Conservation (phyloP, 2,113 vertebrate species). For the Camelus dromedarius region DNA sequence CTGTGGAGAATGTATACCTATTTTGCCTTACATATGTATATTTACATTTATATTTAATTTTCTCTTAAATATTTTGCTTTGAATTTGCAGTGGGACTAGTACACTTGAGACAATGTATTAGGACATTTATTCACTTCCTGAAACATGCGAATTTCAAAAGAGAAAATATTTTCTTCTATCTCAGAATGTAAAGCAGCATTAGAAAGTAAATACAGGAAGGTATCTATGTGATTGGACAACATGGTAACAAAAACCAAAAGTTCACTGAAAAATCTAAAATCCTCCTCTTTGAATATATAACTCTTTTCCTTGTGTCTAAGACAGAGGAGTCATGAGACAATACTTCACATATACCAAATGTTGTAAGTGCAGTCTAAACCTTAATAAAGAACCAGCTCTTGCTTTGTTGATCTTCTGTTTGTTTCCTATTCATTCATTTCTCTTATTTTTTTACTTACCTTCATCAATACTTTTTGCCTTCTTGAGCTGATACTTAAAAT, state of each 20-base stretch:
- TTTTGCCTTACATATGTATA: neutral
- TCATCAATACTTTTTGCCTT: neutral
- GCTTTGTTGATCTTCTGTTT: neutral
- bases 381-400: neutral
- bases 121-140: neutral
- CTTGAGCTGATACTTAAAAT: neutral
- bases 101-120: neutral
- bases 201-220: neutral
- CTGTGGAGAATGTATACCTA: neutral
- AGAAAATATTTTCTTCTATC: slow-evolving; percentile 12
- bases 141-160: neutral
- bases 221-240: neutral
- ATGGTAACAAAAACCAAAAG: neutral
- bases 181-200: slow-evolving; percentile 5
- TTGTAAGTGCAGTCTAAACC: neutral
- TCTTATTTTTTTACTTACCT: neutral
- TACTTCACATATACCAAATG: neutral
- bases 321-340: neutral
- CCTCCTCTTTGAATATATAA: neutral
- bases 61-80: neutral
- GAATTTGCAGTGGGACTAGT: neutral
- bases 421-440: neutral
- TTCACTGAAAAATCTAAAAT: neutral
- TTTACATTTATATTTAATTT: slow-evolving; percentile 20
- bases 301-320: neutral